phyloP scores from a whole-genome alignment of 2,888 invertebrate genomes.

The Fissipunctia ypsillon region DNA sequence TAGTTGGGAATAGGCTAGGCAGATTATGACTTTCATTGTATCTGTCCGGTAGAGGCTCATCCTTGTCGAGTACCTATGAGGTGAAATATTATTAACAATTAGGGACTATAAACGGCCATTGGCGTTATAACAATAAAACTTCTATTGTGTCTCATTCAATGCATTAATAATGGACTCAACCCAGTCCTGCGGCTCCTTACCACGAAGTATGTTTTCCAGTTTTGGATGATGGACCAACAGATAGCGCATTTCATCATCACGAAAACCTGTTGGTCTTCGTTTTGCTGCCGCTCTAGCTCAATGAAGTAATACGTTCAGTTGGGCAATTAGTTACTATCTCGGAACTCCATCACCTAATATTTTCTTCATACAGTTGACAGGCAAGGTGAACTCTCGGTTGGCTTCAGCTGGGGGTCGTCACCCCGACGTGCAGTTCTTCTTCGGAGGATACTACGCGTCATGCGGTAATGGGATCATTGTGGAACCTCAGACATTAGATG shows the following conservation, averaged over 20 bases:
- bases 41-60: background rate
- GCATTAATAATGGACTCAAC: background rate
- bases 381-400: conserved; percentile 91
- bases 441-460: conserved; percentile 91
- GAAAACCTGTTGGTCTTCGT: background rate
- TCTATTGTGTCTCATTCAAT: too few relatives aligned
- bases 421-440: conserved; percentile 93
- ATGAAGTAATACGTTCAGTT: too few relatives aligned
- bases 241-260: background rate
- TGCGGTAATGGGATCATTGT: conserved; percentile 90
- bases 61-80: background rate
- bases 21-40: background rate
- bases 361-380: conserved; percentile 85
- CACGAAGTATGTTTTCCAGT: background rate
- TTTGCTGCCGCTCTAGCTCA: background rate
- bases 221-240: background rate
- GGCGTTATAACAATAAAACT: too few relatives aligned
- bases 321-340: background rate
- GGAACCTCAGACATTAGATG: conserved; percentile 74
- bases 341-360: background rate
- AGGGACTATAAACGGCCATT: too few relatives aligned
- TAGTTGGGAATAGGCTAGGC: background rate
- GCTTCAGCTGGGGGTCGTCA: conserved; percentile 91
- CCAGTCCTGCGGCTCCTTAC: too few relatives aligned
- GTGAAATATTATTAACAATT: too few relatives aligned